Conservation (phyloP, 2,888 invertebrate species). For the Hermaeophaga mercurialis region DNA sequence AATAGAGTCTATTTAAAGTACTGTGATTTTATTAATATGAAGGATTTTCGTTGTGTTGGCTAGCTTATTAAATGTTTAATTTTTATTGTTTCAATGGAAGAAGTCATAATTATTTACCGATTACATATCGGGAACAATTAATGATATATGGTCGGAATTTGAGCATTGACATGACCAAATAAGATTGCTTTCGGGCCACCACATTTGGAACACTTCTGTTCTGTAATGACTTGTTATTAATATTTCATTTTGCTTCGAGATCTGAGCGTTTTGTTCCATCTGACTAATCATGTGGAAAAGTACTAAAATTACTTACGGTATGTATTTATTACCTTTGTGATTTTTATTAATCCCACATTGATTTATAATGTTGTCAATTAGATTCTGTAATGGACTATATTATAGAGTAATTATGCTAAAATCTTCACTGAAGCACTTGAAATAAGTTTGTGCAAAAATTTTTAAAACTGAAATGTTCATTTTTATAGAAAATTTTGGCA, state of each 20-base stretch:
- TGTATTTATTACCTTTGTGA: background rate
- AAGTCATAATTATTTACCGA: conserved; percentile 31
- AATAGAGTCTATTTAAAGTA: too few relatives aligned
- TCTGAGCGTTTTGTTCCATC: conserved; percentile 13
- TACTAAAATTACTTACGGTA: background rate
- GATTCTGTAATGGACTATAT: too few relatives aligned
- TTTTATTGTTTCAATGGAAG: conserved; percentile 3
- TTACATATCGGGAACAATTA: conserved; percentile 39
- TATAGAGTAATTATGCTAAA: too few relatives aligned
- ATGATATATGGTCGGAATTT: conserved; percentile 33
- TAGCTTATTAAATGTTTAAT: conserved; percentile 15
- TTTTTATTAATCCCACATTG: background rate
- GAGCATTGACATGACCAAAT: conserved; percentile 35
- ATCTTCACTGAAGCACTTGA: too few relatives aligned
- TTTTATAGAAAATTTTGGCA: too few relatives aligned
- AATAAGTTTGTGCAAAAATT: too few relatives aligned
- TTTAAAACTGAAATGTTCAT: too few relatives aligned
- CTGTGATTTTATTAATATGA: too few relatives aligned
- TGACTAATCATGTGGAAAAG: conserved; percentile 2
- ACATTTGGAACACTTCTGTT: conserved; percentile 33
- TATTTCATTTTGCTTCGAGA: conserved; percentile 27
- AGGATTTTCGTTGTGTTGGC: too few relatives aligned
- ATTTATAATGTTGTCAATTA: too few relatives aligned
- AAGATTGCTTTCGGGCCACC: conserved; percentile 27
- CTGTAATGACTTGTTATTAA: conserved; percentile 34